Evolutionary conservation across 2,888 invertebrate species (phyloP), one percentile per base, ranked within the genome.

Genomic region (Alcis repandata): DNA sequence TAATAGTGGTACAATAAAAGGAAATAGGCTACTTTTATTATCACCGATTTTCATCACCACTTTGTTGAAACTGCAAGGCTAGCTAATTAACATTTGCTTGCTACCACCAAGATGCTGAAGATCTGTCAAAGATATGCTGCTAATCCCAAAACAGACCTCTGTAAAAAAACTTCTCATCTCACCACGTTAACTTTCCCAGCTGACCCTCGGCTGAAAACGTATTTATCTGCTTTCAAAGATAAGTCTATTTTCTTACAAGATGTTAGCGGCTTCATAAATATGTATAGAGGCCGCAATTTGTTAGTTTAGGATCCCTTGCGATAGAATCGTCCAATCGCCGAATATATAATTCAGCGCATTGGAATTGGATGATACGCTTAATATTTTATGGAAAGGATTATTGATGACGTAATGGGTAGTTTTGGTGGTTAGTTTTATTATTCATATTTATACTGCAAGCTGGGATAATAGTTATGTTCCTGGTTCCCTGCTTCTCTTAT

Each of bases 211-310:
- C 7, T 4, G 13, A 19, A 36, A 48, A 58, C 48, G 58, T 58
- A 38, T 58, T 58, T 48, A 56, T 56, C 56, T 43, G 32, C 36
- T 27, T 33, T 32, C 49, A n/a, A 45, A 60, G 52, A 43, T 53
- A 60, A 53, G 45, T 40, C 60, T 46, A 53, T 53, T 60, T 40
- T 45, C 45, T 53, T 48, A 48, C 56, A 56, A 56, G 56, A 45
- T 56, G 56, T 56, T 56, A 56, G 45, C 43, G 43, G 45, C 36
- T 63, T 63, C 63, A 63, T 52, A 57, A 58, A 58, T 63, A 63
- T 52, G 51, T 63, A 63, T 46, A 38, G 38, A 45, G 58, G 32
- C 19, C 45, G 27, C 51, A 63, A 52, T 58, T 36, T 63, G 58
- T 63, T 63, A 58, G 58, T 52, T 63, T 63, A 63, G 63, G 63